A percentile compares a stretch with the other conserved stretches of the same genome.
Evolutionary conservation across 2,113 vertebrate species (phyloP).

Genomic region (Columba janthina): DNA sequence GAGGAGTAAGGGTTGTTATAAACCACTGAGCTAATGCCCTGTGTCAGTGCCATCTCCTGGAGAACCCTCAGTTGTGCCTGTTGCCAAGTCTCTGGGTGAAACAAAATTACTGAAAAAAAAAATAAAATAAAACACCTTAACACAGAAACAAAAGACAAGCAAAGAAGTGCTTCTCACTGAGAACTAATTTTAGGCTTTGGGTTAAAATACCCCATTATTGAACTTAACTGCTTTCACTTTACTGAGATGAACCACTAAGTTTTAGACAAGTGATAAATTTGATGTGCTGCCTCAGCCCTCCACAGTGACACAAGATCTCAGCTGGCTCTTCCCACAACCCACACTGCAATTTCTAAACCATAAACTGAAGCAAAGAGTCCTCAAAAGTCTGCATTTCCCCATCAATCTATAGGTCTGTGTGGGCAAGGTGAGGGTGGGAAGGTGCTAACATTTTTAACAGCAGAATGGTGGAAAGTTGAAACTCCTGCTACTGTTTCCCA

Average conservation of each 20-base stretch:
- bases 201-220: not conserved
- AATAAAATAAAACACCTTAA: not conserved
- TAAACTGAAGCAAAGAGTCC: not conserved
- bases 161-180: not conserved
- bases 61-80: not conserved
- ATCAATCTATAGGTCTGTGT: not conserved
- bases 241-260: not conserved
- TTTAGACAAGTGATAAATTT: not conserved
- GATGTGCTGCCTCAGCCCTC: not conserved
- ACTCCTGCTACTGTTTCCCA: not conserved
- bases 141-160: not conserved
- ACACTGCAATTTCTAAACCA: not conserved
- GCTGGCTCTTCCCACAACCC: not conserved
- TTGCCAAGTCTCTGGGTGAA: not conserved
- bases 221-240: not conserved
- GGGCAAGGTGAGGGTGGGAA: not conserved
- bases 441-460: not conserved
- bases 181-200: not conserved
- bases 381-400: not conserved
- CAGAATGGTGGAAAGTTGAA: not conserved
- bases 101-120: not conserved
- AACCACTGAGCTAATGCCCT: not conserved
- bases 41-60: not conserved
- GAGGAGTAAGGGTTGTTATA: not conserved
- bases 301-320: accelerated